These are phyloP conservation scores for Phaedon cochleariae DNA, from an alignment of 2,888 invertebrate species.

Conservation along the genomic window DNA sequence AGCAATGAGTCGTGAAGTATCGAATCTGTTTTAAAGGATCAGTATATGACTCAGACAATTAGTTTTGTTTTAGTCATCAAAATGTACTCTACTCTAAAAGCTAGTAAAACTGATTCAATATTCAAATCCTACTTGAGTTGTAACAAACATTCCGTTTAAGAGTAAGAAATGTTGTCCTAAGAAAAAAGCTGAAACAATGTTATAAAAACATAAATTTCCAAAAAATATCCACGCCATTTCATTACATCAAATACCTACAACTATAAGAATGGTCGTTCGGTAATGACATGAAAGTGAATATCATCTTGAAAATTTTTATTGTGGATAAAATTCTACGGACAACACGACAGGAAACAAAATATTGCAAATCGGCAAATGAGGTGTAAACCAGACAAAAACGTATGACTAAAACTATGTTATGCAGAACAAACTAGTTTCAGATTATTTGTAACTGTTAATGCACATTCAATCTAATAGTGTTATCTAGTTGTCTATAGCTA, in stretches of 20 bases:
- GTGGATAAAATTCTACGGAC: conserved; percentile 18
- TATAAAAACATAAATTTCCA: conserved; percentile 18
- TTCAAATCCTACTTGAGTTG: conserved; percentile 30
- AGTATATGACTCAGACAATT: conserved; percentile 10
- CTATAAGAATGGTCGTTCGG: not conserved
- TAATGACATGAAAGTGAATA: not conserved
- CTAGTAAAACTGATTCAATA: conserved; percentile 24
- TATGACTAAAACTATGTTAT: conserved; percentile 53
- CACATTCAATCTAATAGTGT: conserved; percentile 48
- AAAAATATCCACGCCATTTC: not conserved
- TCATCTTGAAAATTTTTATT: conserved; percentile 13
- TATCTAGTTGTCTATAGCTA: conserved; percentile 32
- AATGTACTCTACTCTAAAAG: conserved; percentile 40
- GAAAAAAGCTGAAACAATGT: conserved; percentile 47
- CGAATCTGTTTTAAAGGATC: no score
- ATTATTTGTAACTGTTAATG: conserved; percentile 37
- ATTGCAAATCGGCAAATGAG: conserved; percentile 56
- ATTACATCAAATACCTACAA: not conserved
- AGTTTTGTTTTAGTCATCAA: conserved; percentile 26
- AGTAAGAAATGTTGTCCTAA: conserved; percentile 36
- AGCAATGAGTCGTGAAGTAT: no score
- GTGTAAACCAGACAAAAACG: conserved; percentile 44
- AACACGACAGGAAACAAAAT: conserved; percentile 44
- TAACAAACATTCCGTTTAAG: conserved; percentile 45
- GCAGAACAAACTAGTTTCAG: conserved; percentile 51